phyloP scores from a whole-genome alignment of 2,888 invertebrate species.

The Drosophila gaucha region DNA sequence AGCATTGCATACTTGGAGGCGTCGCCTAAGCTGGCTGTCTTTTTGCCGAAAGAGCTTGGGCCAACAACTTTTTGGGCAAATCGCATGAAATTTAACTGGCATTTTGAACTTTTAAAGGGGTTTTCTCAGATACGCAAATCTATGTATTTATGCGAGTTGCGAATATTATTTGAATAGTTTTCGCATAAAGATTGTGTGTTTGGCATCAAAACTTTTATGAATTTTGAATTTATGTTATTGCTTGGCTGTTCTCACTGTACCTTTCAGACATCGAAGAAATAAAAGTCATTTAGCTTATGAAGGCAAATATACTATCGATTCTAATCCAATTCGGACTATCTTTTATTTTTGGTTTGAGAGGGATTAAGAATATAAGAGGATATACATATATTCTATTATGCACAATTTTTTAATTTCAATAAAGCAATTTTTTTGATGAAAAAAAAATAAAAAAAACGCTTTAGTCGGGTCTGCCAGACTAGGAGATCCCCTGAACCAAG shows the following conservation, averaged over 20 bases:
- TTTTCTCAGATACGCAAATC: not conserved
- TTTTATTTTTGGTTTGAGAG: no score
- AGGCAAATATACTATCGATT: no score
- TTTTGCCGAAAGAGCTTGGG: not conserved
- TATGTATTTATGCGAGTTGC: not conserved
- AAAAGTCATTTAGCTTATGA: no score
- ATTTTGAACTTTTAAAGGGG: constrained; percentile 27
- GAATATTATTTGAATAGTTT: constrained; percentile 10
- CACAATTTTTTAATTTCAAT: no score
- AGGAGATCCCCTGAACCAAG: no score
- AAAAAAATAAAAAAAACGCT: no score
- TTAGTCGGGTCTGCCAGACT: no score
- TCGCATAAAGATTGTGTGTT: constrained; percentile 5
- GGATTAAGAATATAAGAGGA: no score
- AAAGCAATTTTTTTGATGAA: no score
- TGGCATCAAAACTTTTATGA: not conserved
- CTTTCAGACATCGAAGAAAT: no score
- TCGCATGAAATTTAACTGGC: constrained; percentile 35
- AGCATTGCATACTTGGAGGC: constrained; percentile 10
- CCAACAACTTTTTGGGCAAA: constrained; percentile 9
- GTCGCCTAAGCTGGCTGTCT: constrained; percentile 1
- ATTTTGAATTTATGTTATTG: not conserved
- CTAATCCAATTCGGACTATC: no score
- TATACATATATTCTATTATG: no score
- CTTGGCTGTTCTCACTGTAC: not conserved